Percentiles rank a stretch among this genome's conserved stretches.
Conservation (phyloP, 2,888 invertebrate genomes). For the Hydriomena furcata region DNA sequence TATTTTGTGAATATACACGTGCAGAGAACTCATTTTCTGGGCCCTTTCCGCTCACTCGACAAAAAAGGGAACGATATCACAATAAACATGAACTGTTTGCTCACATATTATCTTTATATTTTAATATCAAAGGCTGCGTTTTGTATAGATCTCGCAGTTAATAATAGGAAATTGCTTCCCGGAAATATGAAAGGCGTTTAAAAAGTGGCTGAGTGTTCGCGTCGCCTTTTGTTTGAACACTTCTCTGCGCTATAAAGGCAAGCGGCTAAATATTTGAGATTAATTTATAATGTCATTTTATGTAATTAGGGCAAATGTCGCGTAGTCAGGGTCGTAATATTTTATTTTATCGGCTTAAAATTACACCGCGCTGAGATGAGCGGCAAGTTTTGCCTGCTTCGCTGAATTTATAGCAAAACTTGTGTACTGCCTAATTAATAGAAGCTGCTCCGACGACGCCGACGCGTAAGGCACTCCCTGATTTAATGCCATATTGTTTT, state of each 20-base stretch:
- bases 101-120: constrained; percentile 40
- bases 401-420: constrained; percentile 80
- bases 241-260: constrained; percentile 60
- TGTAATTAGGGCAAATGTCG: constrained; percentile 71
- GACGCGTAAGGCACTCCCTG: constrained; percentile 63
- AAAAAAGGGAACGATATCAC: constrained; percentile 40
- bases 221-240: constrained; percentile 66
- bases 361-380: constrained; percentile 70
- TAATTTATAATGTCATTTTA: constrained; percentile 74
- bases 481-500: constrained; percentile 69
- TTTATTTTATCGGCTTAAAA: constrained; percentile 80
- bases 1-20: constrained; percentile 46
- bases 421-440: constrained; percentile 80
- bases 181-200: constrained; percentile 66
- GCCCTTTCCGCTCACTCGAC: constrained; percentile 44
- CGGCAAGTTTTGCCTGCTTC: constrained; percentile 70
- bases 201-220: constrained; percentile 57
- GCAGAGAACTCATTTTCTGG: constrained; percentile 47
- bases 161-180: constrained; percentile 60
- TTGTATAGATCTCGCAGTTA: constrained; percentile 62
- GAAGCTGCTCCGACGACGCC: constrained; percentile 69
- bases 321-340: constrained; percentile 66
- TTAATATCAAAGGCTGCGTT: constrained; percentile 54
- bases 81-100: constrained; percentile 35
- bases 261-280: constrained; percentile 63